phyloP scores from a whole-genome alignment of 1,140 invertebrate genomes.

The Ips typographus region DNA sequence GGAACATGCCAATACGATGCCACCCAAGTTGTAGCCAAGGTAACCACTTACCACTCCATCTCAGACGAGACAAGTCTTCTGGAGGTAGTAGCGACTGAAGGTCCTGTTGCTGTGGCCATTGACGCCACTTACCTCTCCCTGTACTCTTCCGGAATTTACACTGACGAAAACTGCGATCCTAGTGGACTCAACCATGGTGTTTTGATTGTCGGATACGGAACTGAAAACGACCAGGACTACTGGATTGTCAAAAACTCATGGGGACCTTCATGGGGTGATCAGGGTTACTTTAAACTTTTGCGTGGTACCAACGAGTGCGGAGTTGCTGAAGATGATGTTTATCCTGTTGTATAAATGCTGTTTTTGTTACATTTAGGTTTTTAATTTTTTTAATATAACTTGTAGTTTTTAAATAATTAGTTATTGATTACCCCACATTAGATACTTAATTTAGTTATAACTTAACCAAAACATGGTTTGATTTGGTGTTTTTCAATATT shows the following conservation, averaged over 20 bases:
- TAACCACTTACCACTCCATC: slow-evolving; percentile 6
- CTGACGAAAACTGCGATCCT: slow-evolving; percentile 11
- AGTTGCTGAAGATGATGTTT: slow-evolving; percentile 25
- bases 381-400: no score
- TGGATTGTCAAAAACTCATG: slow-evolving; percentile 42
- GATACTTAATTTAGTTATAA: no score
- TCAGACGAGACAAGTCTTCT: slow-evolving; percentile 1
- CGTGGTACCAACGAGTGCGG: slow-evolving; percentile 38
- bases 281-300: slow-evolving; percentile 35
- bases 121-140: slow-evolving; percentile 65
- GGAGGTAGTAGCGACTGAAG: slow-evolving; percentile 60
- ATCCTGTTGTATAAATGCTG: slow-evolving; percentile 22
- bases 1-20: slow-evolving; percentile 14
- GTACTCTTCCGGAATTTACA: slow-evolving; percentile 35
- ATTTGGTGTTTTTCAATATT: no score
- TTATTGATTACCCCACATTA: no score
- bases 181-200: slow-evolving; percentile 36
- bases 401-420: no score
- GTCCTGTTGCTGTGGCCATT: slow-evolving; percentile 85
- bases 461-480: no score
- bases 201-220: slow-evolving; percentile 40
- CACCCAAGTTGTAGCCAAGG: slow-evolving; percentile 24
- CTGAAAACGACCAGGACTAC: slow-evolving; percentile 31
- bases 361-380: no score
- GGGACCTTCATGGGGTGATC: slow-evolving; percentile 38